A percentile compares a stretch with the other conserved stretches of the same genome.
Evolutionary conservation across 2,888 invertebrate species (phyloP).

Genomic region (Drosophila colorata): DNA sequence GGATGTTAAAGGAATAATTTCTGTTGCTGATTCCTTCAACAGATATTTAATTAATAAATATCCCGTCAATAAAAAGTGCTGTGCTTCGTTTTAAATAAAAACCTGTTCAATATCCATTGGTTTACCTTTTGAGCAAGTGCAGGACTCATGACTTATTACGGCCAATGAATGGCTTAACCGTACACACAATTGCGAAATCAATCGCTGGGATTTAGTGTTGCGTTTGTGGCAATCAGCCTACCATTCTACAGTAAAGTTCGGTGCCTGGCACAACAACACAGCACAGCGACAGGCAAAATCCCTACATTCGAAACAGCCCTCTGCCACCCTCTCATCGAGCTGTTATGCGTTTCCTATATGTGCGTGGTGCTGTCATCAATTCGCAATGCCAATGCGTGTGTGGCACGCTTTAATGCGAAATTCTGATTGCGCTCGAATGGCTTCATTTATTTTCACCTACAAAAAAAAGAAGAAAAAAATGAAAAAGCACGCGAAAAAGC

Average conservation of each 20-base stretch:
- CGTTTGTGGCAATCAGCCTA: slow-evolving; percentile 46
- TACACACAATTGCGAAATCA: slow-evolving; percentile 32
- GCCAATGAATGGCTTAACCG: slow-evolving; percentile 16
- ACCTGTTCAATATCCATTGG: slow-evolving; percentile 36
- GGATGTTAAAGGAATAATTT: too few relatives aligned
- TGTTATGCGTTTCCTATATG: slow-evolving; percentile 43
- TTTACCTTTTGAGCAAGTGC: slow-evolving; percentile 18
- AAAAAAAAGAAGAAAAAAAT: slow-evolving; percentile 23
- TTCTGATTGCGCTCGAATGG: slow-evolving; percentile 79
- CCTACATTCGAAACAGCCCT: neutral
- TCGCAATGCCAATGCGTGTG: slow-evolving; percentile 66
- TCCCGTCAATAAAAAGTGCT: neutral
- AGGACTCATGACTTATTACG: slow-evolving; percentile 30
- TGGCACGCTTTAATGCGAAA: slow-evolving; percentile 74
- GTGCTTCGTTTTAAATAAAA: neutral
- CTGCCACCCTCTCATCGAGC: neutral
- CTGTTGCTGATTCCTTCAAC: too few relatives aligned
- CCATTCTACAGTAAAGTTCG: slow-evolving; percentile 23
- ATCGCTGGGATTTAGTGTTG: slow-evolving; percentile 37
- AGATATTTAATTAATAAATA: neutral
- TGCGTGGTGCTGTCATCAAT: slow-evolving; percentile 58
- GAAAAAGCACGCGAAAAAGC: slow-evolving; percentile 40
- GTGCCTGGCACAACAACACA: slow-evolving; percentile 15
- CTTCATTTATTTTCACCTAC: slow-evolving; percentile 73
- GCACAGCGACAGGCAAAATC: slow-evolving; percentile 4